Percentiles rank a stretch among this genome's conserved stretches.
These are phyloP conservation scores for Taenioides sp. DNA, from an alignment of 2,797 vertebrate species.

Conservation along the genomic window DNA sequence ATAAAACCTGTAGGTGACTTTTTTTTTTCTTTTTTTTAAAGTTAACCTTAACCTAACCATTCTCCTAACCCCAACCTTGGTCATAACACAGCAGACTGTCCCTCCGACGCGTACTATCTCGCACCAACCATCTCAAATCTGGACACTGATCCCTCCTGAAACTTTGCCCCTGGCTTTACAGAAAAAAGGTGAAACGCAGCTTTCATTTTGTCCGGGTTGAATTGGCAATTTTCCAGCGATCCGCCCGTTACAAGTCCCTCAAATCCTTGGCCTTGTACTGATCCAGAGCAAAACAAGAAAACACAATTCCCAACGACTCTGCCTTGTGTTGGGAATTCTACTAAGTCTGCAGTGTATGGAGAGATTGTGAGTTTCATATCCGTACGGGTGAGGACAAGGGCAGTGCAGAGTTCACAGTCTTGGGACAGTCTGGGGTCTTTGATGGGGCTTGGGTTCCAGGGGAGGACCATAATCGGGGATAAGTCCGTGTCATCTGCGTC, in stretches of 20 bases:
- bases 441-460: conserved; percentile 67
- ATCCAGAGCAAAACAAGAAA: conserved; percentile 19
- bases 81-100: no score
- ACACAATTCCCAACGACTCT: conserved; percentile 16
- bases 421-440: conserved; percentile 56
- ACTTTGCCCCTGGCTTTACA: no score
- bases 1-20: no score
- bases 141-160: no score
- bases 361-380: conserved; percentile 55
- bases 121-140: no score
- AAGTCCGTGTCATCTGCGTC: conserved; percentile 75
- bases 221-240: conserved; percentile 45
- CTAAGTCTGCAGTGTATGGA: conserved; percentile 14
- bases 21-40: no score
- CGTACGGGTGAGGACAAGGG: conserved; percentile 35
- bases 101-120: no score
- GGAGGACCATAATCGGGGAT: conserved; percentile 73
- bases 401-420: conserved; percentile 34
- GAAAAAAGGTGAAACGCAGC: not conserved
- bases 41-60: no score
- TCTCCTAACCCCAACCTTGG: no score
- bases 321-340: conserved; percentile 25
- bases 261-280: conserved; percentile 28
- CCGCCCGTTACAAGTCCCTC: conserved; percentile 27
- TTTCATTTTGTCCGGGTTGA: conserved; percentile 12